Evolutionary conservation across 2,113 vertebrate species (phyloP).

Genomic region (Catharus minimus): DNA sequence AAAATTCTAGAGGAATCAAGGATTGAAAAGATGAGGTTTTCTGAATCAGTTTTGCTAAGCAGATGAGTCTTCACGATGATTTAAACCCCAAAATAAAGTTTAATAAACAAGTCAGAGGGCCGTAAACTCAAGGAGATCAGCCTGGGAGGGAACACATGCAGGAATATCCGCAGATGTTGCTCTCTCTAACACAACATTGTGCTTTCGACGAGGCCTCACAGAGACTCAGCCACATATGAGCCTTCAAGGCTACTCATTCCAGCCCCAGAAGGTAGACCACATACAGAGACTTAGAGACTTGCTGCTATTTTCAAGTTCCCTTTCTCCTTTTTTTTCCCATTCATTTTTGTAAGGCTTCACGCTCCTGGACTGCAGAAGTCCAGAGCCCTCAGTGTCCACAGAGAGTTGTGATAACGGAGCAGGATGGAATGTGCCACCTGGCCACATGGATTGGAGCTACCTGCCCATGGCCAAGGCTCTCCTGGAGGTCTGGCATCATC

Average conservation of each 20-base stretch:
- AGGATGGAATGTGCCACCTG: accelerated
- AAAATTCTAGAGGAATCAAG: neutral
- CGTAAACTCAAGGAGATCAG: neutral
- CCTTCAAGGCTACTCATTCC: neutral
- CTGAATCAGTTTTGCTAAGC: neutral
- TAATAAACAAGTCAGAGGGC: neutral
- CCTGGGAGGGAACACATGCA: neutral
- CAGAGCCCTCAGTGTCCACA: neutral
- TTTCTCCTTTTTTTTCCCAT: accelerated
- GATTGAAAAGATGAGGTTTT: accelerated
- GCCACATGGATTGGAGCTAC: neutral
- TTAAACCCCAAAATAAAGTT: neutral
- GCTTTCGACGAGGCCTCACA: neutral
- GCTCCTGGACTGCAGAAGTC: neutral
- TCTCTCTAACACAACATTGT: neutral
- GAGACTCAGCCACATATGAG: neutral
- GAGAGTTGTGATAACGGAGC: neutral
- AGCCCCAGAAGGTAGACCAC: neutral
- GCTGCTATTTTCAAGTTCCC: neutral
- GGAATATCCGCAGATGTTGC: neutral
- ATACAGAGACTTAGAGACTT: neutral
- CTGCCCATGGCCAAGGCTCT: neutral
- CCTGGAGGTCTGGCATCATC: neutral
- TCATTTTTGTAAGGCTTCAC: neutral
- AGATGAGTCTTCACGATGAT: neutral